Evolutionary conservation across 1,140 invertebrate species (phyloP).

Genomic region (Helicoverpa armigera): DNA sequence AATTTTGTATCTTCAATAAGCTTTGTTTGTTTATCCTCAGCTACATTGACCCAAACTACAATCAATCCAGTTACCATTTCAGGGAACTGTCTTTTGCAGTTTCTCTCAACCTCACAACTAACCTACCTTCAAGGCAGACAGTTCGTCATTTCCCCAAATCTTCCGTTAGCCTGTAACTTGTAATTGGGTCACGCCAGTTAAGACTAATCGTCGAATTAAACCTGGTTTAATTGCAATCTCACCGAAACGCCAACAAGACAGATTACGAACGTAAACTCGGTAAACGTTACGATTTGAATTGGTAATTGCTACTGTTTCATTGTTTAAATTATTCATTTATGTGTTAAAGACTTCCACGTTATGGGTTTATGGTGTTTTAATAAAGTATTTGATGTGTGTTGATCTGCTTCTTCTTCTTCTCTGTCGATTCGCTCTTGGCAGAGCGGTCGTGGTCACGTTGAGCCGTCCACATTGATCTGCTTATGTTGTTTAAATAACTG

Average conservation of each 20-base stretch:
- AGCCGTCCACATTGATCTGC: too few species aligned
- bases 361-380: constrained; percentile 22
- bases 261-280: constrained; percentile 48
- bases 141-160: constrained; percentile 21
- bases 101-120: neutral
- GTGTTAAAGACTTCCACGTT: constrained; percentile 13
- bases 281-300: constrained; percentile 44
- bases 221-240: constrained; percentile 36
- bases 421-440: too few species aligned
- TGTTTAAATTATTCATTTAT: constrained; percentile 43
- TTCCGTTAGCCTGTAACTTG: constrained; percentile 22
- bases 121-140: neutral
- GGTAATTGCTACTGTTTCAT: constrained; percentile 37
- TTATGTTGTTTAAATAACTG: neutral
- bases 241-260: constrained; percentile 40
- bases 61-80: neutral
- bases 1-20: too few species aligned
- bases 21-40: too few species aligned
- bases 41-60: too few species aligned
- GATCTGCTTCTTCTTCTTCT: too few species aligned
- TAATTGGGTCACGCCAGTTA: constrained; percentile 41
- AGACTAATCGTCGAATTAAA: constrained; percentile 44
- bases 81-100: neutral
- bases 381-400: constrained; percentile 8
- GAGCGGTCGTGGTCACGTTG: too few species aligned